A percentile compares a stretch with the other conserved stretches of the same genome.
phyloP scores from a whole-genome alignment of 2,888 invertebrate genomes.

The Elegia similella region DNA sequence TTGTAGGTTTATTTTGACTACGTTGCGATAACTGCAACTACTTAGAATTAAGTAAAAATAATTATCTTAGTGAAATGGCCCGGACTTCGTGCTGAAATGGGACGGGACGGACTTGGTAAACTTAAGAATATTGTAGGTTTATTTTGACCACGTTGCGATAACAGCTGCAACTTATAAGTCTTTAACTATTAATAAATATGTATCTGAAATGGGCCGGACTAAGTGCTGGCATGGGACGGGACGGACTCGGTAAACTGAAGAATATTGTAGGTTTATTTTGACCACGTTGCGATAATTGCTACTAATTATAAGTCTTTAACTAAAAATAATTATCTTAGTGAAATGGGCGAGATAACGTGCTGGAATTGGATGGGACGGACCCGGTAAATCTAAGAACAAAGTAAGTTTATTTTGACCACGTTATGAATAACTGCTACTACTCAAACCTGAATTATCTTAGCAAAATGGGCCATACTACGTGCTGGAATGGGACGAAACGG shows the following conservation, averaged over 20 bases:
- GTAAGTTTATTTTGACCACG: not conserved
- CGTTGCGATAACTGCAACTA: too few species aligned
- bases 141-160: not conserved
- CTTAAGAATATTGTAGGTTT: not conserved
- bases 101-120: conserved; percentile 15
- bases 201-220: too few species aligned
- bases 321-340: conserved; percentile 15
- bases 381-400: not conserved
- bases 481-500: not conserved
- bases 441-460: not conserved
- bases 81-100: conserved; percentile 39
- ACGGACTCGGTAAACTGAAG: too few species aligned
- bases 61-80: conserved; percentile 23
- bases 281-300: too few species aligned
- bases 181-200: too few species aligned
- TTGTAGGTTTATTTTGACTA: too few species aligned
- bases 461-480: not conserved
- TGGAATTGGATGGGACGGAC: conserved; percentile 27
- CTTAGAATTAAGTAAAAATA: too few species aligned
- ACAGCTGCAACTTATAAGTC: too few species aligned
- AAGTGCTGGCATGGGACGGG: too few species aligned
- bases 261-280: too few species aligned
- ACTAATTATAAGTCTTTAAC: too few species aligned
- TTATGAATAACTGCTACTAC: too few species aligned
- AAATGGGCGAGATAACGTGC: conserved; percentile 37